Base-by-base conservation (phyloP, 2,888 invertebrate genomes). In the Eubasilissa splendida region DNA sequence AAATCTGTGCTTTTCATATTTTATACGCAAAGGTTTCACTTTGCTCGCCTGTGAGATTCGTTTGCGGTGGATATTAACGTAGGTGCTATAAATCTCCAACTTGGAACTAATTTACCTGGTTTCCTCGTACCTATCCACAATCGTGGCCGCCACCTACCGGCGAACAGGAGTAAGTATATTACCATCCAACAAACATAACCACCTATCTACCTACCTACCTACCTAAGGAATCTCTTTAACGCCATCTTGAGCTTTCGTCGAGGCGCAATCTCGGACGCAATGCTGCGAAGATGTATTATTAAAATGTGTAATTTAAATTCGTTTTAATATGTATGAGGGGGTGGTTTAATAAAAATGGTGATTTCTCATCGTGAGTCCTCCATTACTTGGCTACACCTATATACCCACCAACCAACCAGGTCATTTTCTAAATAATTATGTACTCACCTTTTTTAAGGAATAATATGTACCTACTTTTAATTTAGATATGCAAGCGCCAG, bases 91-190 rank as follows among this genome's bases (percentile, higher is more conserved):
- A 83, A 83, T 83, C 83, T 83, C 59, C 59, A 79, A 81, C 77
- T 83, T 83, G 80, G 76, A 83, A 83, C 83, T 83, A 80, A 83
- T 81, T 83, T 81, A 80, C 79, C 83, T 60, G 80, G 68, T 76
- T 65, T 79, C 77, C 70, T 71, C 31, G 71, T 58, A 33, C 53
- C 73, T 58, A 73, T 58, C 58, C 50, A 58, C 58, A 73, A 58
- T 58, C 73, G 58, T 8, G 58, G 42, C 10, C 14, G 33, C 63
- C n/a, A 58, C 12, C 58, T 58, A 11, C n/a, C 12, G 4, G n/a
- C 12, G 58, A n/a, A n/a, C 58, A 11, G 11, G 58, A n/a, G 58
- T 58, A 58, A 42, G 42, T 42, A 42, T 42, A 42, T 42, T 42
- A 42, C 42, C 42, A 42, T 42, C 58, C 58, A 11, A 58, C 58